phyloP scores from a whole-genome alignment of 2,797 vertebrate genomes.

The Spinibarbus caldwelli region DNA sequence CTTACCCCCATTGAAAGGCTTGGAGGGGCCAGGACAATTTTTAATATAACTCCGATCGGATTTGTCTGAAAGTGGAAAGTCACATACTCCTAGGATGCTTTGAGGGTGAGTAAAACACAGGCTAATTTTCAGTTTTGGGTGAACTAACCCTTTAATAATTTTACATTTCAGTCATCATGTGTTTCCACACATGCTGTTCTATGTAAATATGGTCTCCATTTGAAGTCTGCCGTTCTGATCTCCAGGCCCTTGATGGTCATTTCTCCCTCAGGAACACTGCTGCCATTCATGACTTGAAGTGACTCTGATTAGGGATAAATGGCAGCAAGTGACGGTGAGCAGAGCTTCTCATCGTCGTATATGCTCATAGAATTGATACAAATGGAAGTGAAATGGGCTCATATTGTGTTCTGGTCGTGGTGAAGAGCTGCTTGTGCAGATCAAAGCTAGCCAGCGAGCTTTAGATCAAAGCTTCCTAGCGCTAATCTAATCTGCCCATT shows the following conservation, averaged over 20 bases:
- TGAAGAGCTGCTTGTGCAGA: slow-evolving; percentile 60
- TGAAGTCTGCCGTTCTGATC: slow-evolving; percentile 21
- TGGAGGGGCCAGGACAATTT: too few species aligned
- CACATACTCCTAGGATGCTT: too few species aligned
- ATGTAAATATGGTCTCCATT: slow-evolving; percentile 5
- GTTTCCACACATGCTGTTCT: slow-evolving; percentile 1
- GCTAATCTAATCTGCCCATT: slow-evolving; percentile 72
- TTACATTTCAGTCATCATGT: background rate
- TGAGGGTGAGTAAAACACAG: too few species aligned
- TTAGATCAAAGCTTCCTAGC: slow-evolving; percentile 70
- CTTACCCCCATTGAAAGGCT: too few species aligned
- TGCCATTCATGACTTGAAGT: slow-evolving; percentile 47
- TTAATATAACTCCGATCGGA: too few species aligned
- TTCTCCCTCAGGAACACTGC: slow-evolving; percentile 35
- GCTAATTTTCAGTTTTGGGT: too few species aligned
- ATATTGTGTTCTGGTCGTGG: slow-evolving; percentile 49
- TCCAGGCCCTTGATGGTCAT: slow-evolving; percentile 47
- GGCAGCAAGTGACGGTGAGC: slow-evolving; percentile 52
- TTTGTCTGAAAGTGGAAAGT: too few species aligned
- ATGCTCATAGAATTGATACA: slow-evolving; percentile 48
- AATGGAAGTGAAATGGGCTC: slow-evolving; percentile 61
- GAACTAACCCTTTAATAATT: slow-evolving; percentile 3
- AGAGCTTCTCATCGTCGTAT: slow-evolving; percentile 50
- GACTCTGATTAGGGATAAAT: slow-evolving; percentile 56
- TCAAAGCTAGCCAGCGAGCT: slow-evolving; percentile 73